Percentiles rank a stretch among this genome's conserved stretches.
Conservation (phyloP, 2,888 invertebrate genomes). For the Pristionchus exspectatus region DNA sequence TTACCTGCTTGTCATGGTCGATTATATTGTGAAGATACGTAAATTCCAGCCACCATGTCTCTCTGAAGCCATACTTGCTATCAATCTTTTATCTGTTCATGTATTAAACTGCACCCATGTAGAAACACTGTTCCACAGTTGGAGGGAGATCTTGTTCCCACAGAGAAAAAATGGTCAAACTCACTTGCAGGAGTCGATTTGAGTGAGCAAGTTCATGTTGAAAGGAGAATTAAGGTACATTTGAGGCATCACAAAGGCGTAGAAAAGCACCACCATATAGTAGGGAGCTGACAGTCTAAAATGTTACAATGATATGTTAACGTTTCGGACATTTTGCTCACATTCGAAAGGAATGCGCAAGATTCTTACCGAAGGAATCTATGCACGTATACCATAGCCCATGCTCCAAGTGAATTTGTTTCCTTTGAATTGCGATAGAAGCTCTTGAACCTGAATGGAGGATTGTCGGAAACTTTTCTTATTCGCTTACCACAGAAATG, state of each 20-base stretch:
- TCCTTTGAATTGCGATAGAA: conserved; percentile 50
- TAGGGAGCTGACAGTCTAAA: conserved; percentile 7
- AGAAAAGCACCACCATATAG: background rate
- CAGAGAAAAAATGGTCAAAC: background rate
- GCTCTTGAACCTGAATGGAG: conserved; percentile 60
- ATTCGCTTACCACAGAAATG: conserved; percentile 28
- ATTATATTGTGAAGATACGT: conserved; percentile 15
- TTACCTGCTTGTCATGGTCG: background rate
- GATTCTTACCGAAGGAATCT: conserved; percentile 55
- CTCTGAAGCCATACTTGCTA: background rate
- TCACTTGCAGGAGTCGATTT: background rate
- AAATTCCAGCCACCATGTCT: conserved; percentile 9
- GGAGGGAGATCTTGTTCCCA: too few species aligned
- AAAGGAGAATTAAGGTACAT: background rate
- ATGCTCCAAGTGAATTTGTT: conserved; percentile 55
- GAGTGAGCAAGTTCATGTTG: background rate
- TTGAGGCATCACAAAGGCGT: too few species aligned
- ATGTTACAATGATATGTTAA: background rate
- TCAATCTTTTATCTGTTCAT: background rate
- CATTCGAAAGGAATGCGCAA: too few species aligned
- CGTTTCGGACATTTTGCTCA: too few species aligned
- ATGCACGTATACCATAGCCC: conserved; percentile 61
- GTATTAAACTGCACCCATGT: too few species aligned
- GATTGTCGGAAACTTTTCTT: background rate
- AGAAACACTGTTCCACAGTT: too few species aligned